phyloP scores from a whole-genome alignment of 2,113 vertebrate genomes.

The Ciconia maguari region DNA sequence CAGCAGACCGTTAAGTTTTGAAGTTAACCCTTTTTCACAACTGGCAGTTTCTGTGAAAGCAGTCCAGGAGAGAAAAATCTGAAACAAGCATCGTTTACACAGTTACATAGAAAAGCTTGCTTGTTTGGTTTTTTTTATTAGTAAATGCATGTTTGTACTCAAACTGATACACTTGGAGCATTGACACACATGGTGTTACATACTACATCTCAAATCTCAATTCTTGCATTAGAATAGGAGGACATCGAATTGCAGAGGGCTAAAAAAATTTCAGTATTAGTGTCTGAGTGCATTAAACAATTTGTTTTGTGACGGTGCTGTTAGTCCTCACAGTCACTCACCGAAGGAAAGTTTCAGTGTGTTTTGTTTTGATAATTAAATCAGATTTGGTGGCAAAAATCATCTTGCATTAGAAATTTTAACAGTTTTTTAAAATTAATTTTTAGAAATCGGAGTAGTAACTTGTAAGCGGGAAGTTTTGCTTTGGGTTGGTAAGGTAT shows the following conservation, averaged over 20 bases:
- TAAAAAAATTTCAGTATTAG: background rate
- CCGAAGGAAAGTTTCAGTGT: background rate
- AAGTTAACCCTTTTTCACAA: background rate
- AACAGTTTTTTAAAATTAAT: background rate
- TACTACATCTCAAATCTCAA: background rate
- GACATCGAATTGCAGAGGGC: fast-evolving
- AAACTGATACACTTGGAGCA: background rate
- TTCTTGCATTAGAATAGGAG: background rate
- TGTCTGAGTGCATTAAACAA: background rate
- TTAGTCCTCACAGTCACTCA: background rate
- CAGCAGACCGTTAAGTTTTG: background rate
- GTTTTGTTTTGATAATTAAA: background rate
- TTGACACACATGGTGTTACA: fast-evolving
- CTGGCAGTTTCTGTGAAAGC: background rate
- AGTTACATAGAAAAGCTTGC: background rate
- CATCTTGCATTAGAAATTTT: background rate
- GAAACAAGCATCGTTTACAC: background rate
- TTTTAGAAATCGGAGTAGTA: background rate
- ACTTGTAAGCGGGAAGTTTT: background rate
- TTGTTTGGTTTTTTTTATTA: background rate
- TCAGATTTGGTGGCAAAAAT: background rate
- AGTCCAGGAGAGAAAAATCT: background rate
- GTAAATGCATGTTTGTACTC: background rate
- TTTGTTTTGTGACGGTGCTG: background rate
- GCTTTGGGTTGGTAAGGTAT: background rate